Evolutionary conservation across 2,113 vertebrate species (phyloP).

Genomic region (Brachypodius melanocephalos): DNA sequence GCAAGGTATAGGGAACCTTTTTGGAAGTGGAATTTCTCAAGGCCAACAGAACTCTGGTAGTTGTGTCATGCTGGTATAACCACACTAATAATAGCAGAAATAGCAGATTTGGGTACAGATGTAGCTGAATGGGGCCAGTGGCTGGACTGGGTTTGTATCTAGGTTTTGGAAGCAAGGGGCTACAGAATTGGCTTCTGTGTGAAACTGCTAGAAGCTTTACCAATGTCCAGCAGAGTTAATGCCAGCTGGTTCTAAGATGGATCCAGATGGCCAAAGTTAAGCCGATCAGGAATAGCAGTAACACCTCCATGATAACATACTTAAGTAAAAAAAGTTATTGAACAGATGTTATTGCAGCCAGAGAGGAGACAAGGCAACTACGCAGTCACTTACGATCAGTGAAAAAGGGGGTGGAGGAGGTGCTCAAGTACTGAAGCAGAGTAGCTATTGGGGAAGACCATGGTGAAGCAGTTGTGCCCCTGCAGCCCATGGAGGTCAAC

Average conservation of each 20-base stretch:
- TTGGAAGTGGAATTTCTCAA: neutral
- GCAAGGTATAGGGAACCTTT: too few species aligned
- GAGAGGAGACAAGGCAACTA: neutral
- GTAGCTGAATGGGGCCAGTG: neutral
- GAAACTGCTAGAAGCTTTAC: neutral
- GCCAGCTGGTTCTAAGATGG: neutral
- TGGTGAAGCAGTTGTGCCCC: neutral
- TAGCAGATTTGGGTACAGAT: neutral
- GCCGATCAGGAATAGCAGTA: neutral
- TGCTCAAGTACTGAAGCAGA: neutral
- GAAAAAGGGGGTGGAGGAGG: neutral
- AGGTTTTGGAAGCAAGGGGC: neutral
- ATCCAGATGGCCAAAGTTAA: neutral
- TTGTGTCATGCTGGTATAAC: neutral
- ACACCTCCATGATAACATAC: neutral
- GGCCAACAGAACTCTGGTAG: neutral
- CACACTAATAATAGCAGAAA: neutral
- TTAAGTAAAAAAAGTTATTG: neutral
- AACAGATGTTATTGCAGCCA: neutral
- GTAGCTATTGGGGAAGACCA: neutral
- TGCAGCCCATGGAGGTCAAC: neutral
- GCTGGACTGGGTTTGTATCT: neutral
- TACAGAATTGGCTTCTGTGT: neutral
- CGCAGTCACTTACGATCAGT: neutral
- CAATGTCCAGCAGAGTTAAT: neutral